Conservation (phyloP, 2,888 invertebrate species). For the Quadroppia sp. region DNA sequence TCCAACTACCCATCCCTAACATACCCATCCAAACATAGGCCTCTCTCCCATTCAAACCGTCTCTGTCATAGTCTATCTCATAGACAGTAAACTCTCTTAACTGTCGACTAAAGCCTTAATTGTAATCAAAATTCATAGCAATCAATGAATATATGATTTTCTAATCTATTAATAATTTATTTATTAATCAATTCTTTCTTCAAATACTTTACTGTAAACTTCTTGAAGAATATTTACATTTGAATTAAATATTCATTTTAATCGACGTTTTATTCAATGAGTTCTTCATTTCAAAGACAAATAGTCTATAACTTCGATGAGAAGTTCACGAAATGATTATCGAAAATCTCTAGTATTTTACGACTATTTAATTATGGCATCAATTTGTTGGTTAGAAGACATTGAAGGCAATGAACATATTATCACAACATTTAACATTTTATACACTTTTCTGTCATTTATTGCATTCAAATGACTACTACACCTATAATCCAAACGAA, state of each 20-base stretch:
- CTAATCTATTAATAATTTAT: neutral
- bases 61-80: neutral
- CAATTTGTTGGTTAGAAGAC: neutral
- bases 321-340: too few species aligned
- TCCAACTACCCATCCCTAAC: neutral
- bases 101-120: neutral
- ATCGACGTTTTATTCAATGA: too few species aligned
- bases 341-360: neutral
- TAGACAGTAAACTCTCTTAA: neutral
- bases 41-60: neutral
- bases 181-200: neutral
- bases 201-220: too few species aligned
- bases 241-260: too few species aligned
- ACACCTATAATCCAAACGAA: constrained; percentile 4
- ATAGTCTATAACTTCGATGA: too few species aligned
- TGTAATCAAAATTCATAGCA: neutral
- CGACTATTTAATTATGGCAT: constrained; percentile 5
- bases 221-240: too few species aligned
- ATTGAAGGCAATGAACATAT: neutral
- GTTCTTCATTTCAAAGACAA: too few species aligned
- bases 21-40: neutral
- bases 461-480: constrained; percentile 14
- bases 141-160: neutral
- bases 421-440: neutral
- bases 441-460: neutral